Evolutionary conservation across 2,797 vertebrate species (phyloP), one percentile per base, ranked within the genome.

Genomic region (Poliocrania exsul): DNA sequence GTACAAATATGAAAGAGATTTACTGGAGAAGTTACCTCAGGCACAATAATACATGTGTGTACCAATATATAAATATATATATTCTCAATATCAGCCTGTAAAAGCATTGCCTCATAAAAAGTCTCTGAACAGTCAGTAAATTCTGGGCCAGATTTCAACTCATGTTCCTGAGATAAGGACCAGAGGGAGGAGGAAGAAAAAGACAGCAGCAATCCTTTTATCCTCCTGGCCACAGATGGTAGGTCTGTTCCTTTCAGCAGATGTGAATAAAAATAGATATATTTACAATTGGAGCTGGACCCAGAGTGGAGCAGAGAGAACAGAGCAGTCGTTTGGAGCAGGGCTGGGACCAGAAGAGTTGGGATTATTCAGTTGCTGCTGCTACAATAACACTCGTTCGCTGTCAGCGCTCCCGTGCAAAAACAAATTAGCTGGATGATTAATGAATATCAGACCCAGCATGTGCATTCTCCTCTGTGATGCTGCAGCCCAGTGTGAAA

Each of bases 381-480:
- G 97, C 97, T 98, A 81, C 86, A 97, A 98, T 97, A 98, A 98
- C 97, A 98, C 83, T 97, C 91, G 50, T 97, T 95, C 89, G 97
- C 97, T 98, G 97, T 98, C 98, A 98, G 93, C 98, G 71, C 97
- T 96, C 95, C 96, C 90, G 66, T 97, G 97, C 94, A 80, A 98
- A 98, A 98, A 98, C 98, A 98, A 98, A 98, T 97, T 98, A 97
- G 97, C 97, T 47, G 96, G 97, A 97, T 98, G 98, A 99, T 98
- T 98, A 98, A 98, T 98, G 98, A 96, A 96, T 95, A 96, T 97
- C 96, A 93, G 91, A 96, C 95, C 75, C 97, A 97, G 95, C 97
- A 35, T 96, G 97, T 96, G 97, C 96, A 98, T 98, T 98, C 97
- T 97, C 94, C 90, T 86, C 75, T 17, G 88, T 85, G 96, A 97